Conservation (phyloP, 2,113 vertebrate species). For the Pelodiscus sinensis region DNA sequence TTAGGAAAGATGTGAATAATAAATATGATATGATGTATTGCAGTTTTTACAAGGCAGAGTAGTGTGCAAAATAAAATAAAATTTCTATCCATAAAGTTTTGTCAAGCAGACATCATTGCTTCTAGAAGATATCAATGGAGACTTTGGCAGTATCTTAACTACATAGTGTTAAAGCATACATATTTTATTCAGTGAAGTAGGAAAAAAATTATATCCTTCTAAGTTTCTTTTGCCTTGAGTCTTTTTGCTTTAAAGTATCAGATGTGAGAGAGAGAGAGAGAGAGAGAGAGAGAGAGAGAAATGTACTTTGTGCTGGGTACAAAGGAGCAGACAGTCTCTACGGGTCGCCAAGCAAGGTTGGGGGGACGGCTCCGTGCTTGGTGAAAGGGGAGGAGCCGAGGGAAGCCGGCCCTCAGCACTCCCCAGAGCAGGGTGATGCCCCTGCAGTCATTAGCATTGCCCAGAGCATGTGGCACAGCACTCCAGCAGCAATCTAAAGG, state of each 20-base stretch:
- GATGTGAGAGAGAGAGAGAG: too few species aligned
- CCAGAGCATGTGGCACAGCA: too few species aligned
- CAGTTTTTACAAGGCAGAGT: fast-evolving
- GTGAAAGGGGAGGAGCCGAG: too few species aligned
- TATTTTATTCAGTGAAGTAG: fast-evolving
- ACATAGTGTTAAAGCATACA: fast-evolving
- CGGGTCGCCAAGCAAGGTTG: too few species aligned
- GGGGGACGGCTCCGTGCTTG: too few species aligned
- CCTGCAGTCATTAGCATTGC: too few species aligned
- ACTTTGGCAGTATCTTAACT: neutral
- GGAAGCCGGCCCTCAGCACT: too few species aligned
- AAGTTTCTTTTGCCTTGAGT: neutral
- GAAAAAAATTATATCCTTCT: neutral
- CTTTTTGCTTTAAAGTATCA: neutral
- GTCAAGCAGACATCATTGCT: neutral
- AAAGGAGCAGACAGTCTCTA: too few species aligned
- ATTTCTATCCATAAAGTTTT: fast-evolving
- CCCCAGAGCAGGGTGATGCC: too few species aligned
- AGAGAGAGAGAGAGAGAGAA: too few species aligned
- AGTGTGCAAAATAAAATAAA: neutral
- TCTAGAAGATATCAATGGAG: neutral
- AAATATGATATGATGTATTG: fast-evolving
- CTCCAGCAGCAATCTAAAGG: too few species aligned
- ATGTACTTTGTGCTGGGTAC: fast-evolving
- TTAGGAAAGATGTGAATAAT: neutral